Percentiles rank a stretch among this genome's conserved stretches.
Evolutionary conservation across 1,140 invertebrate genomes (phyloP).

Genomic region (Anastrepha ludens): DNA sequence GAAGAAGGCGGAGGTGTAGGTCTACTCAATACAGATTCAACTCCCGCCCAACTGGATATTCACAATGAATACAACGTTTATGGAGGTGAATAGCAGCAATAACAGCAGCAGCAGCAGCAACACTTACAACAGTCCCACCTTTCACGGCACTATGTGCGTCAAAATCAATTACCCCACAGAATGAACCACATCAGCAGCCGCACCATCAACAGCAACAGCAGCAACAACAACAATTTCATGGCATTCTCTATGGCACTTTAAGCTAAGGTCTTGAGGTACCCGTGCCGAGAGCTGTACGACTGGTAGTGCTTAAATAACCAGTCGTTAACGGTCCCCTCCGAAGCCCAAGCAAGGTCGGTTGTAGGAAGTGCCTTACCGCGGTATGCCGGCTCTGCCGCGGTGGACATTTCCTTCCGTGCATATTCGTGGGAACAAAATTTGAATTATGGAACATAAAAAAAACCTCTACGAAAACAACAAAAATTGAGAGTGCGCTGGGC

Average conservation of each 20-base stretch:
- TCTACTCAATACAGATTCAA: conserved; percentile 40
- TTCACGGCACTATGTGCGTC: conserved; percentile 53
- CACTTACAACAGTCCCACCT: conserved; percentile 59
- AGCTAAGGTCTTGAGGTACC: too few relatives aligned
- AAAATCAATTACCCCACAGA: conserved; percentile 66
- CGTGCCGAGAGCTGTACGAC: too few relatives aligned
- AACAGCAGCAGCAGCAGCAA: conserved; percentile 55
- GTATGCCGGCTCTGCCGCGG: too few relatives aligned
- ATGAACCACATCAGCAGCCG: conserved; percentile 54
- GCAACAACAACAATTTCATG: conserved; percentile 59
- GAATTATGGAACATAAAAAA: too few relatives aligned
- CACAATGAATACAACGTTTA: conserved; percentile 64
- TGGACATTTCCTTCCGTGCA: too few relatives aligned
- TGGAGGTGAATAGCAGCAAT: conserved; percentile 50
- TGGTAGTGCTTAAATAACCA: too few relatives aligned
- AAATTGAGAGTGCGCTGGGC: too few relatives aligned
- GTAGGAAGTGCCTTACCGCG: too few relatives aligned
- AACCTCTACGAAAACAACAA: too few relatives aligned
- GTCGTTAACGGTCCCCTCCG: too few relatives aligned
- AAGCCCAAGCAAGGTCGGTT: too few relatives aligned
- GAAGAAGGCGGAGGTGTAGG: conserved; percentile 45
- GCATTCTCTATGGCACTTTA: conserved; percentile 62
- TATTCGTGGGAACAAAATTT: too few relatives aligned
- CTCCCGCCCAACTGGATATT: conserved; percentile 63
- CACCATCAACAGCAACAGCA: conserved; percentile 28